Percentiles rank a stretch among this genome's conserved stretches.
Conservation (phyloP, 2,113 vertebrate genomes). For the Dermatemys mawii region DNA sequence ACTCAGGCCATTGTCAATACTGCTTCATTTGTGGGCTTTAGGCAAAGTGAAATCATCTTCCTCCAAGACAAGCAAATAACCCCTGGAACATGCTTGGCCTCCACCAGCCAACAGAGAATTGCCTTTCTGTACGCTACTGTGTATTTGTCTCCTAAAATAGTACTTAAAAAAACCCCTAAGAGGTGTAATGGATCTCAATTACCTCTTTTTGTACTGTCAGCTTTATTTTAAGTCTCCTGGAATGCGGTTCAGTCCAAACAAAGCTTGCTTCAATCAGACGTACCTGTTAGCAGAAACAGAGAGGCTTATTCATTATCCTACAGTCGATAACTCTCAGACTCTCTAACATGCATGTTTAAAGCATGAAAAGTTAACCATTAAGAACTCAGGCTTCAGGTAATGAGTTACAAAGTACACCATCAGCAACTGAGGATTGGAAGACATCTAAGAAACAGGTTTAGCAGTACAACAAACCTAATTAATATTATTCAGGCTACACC, state of each 20-base stretch:
- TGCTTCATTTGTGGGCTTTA: not conserved
- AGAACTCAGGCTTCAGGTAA: not conserved
- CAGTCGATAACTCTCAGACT: not conserved
- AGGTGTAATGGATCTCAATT: not conserved
- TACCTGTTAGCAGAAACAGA: slow-evolving; percentile 78
- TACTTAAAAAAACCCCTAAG: not conserved
- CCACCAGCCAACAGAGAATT: not conserved
- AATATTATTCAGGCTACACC: not conserved
- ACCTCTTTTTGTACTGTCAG: slow-evolving; percentile 98
- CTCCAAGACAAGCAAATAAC: not conserved
- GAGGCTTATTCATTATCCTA: not conserved
- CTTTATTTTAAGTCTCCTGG: slow-evolving; percentile 96
- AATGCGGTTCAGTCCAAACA: slow-evolving; percentile 98
- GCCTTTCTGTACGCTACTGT: not conserved
- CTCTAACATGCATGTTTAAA: fast-evolving
- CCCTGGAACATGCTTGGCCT: not conserved
- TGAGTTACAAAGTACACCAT: not conserved
- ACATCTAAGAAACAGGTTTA: fast-evolving
- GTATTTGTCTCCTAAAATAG: not conserved
- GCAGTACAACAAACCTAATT: not conserved
- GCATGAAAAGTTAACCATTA: not conserved
- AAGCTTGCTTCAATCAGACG: slow-evolving; percentile 96
- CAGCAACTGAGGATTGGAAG: not conserved
- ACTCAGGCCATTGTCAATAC: not conserved
- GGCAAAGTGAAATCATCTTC: not conserved